Evolutionary conservation across 1,140 invertebrate genomes (phyloP), one percentile per base, ranked within the genome.

Genomic region (Nebria ingens): DNA sequence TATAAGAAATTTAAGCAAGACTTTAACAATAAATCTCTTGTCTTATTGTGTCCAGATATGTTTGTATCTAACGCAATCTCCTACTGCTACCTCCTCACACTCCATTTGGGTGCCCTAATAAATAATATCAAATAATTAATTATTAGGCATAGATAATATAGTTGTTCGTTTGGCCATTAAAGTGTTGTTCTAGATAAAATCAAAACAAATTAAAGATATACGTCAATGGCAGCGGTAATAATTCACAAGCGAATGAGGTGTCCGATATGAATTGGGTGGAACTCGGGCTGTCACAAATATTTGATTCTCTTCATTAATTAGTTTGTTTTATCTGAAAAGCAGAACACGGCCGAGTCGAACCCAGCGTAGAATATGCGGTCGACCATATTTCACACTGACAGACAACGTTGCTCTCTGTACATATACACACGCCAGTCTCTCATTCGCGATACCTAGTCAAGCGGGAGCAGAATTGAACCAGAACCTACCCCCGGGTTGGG

Each of bases 231-330:
- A 45, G 40, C 4, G 6, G 40, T 17, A 45, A 45, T 45, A 45
- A 12, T 45, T 45, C 40, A 45, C 3, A 17, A 17, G 9, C 9
- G 15, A 12, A 11, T 3, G 6, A 17, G 6, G 9, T 45, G 9
- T 3, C 3, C 40, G 40, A 45, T 45, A 45, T 45, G 40, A 45
- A 45, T 45, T 45, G 40, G 40, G 40, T 4, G 40, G 40, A 4
- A 17, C 40, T 9, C 4, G n/a, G 6, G 40, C 40, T 45, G 40
- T 45, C 40, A 45, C 63, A 64, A 58, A 63, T 63, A 64, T 64
- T 63, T 61, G 56, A 62, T 61, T 61, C 54, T 64, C 63, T 64
- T 63, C 63, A 64, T 64, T 64, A 63, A 63, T 64, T 61, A 64
- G 58, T 51, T 52, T 58, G 61, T 53, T 63, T 63, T 64, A 64